Evolutionary conservation across 1,140 invertebrate genomes (phyloP).

Genomic region (Drosophila jambulina): DNA sequence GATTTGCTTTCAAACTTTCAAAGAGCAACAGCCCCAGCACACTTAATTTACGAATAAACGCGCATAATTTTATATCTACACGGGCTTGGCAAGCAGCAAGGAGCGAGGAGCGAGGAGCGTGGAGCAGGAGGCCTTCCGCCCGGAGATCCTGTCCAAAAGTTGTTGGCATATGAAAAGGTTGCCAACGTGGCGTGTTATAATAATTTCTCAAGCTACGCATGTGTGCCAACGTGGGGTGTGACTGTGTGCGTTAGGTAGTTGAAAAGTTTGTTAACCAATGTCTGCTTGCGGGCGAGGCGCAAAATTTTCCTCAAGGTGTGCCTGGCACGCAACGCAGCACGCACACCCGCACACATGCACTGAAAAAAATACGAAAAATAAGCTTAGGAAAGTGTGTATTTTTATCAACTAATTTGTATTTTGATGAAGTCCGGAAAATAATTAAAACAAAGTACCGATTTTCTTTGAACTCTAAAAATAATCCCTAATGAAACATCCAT

Average conservation of each 20-base stretch:
- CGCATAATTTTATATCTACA: conserved; percentile 83
- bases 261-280: conserved; percentile 82
- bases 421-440: neutral
- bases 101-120: neutral
- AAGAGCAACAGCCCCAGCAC: conserved; percentile 75
- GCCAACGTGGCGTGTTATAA: conserved; percentile 82
- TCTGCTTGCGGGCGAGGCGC: conserved; percentile 72
- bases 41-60: conserved; percentile 84
- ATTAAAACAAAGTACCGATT: neutral
- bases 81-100: conserved; percentile 33
- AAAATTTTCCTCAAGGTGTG: conserved; percentile 69
- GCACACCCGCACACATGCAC: conserved; percentile 1
- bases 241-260: conserved; percentile 57
- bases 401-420: neutral
- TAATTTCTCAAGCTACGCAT: conserved; percentile 76
- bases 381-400: no score
- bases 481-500: neutral
- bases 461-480: neutral
- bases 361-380: neutral
- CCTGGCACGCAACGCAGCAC: conserved; percentile 67
- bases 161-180: conserved; percentile 82
- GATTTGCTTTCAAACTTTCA: conserved; percentile 64
- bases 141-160: conserved; percentile 67
- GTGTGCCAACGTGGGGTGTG: conserved; percentile 24
- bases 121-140: neutral